Conservation (phyloP, 2,888 invertebrate species). For the Antheraea assamensis region DNA sequence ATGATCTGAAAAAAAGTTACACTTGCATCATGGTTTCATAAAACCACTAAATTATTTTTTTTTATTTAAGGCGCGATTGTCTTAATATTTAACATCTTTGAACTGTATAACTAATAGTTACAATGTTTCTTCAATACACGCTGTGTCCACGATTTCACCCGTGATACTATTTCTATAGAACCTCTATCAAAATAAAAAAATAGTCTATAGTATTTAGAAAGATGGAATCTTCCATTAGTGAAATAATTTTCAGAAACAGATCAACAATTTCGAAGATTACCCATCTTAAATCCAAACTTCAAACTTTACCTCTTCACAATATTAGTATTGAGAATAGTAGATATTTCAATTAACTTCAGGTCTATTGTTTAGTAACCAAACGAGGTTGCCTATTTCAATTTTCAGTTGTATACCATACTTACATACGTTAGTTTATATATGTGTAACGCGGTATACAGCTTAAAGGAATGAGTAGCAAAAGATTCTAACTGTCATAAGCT, state of each 20-base stretch:
- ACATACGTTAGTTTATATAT: not conserved
- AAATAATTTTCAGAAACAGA: not conserved
- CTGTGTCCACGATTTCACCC: too few species aligned
- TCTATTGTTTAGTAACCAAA: not conserved
- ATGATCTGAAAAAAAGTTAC: too few species aligned
- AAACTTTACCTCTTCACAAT: not conserved
- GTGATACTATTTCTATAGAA: not conserved
- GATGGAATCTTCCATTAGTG: not conserved
- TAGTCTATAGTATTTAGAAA: not conserved
- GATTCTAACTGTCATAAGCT: too few species aligned
- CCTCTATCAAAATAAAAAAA: not conserved
- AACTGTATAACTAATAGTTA: too few species aligned
- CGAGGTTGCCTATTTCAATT: not conserved
- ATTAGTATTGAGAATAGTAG: not conserved
- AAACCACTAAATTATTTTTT: too few species aligned
- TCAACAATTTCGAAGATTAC: not conserved
- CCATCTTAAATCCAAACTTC: not conserved
- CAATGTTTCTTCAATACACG: too few species aligned
- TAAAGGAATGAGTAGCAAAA: too few species aligned
- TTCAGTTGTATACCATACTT: not conserved
- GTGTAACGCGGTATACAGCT: too few species aligned
- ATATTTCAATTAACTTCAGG: not conserved
- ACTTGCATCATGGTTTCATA: too few species aligned
- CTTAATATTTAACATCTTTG: not conserved
- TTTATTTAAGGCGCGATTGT: too few species aligned